Conservation (phyloP, 2,797 vertebrate genomes). For the Clarias platycephalus region DNA sequence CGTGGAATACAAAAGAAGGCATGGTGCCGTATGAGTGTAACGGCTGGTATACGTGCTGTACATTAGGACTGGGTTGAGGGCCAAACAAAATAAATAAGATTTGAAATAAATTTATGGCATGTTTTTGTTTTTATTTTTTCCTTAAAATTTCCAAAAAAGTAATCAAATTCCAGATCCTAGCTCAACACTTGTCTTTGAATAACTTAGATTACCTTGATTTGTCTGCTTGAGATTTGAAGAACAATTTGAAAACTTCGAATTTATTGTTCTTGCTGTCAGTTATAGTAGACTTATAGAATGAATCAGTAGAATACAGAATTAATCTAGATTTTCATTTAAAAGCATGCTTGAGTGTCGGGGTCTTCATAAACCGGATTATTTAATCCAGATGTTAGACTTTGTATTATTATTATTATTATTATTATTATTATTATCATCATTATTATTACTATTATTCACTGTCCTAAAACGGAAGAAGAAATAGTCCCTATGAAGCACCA, state of each 20-base stretch:
- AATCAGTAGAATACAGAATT: background rate
- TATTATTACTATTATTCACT: background rate
- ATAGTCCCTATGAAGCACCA: conserved; percentile 18
- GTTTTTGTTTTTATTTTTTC: background rate
- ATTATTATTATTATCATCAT: too few species aligned
- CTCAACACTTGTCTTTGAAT: background rate
- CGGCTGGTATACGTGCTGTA: background rate
- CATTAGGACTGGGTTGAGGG: too few species aligned
- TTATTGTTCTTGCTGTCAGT: background rate
- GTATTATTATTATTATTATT: background rate
- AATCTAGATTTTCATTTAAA: background rate
- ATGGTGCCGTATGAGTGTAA: background rate
- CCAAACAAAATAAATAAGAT: background rate
- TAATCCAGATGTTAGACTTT: background rate
- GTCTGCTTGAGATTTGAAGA: background rate
- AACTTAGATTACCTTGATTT: background rate
- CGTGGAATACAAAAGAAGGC: background rate
- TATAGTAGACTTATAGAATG: too few species aligned
- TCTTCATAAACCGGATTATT: background rate
- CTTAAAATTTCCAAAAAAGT: background rate
- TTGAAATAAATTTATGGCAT: background rate
- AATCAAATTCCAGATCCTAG: background rate
- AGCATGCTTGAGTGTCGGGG: background rate
- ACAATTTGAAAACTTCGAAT: background rate
- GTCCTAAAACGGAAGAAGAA: conserved; percentile 25